Evolutionary conservation across 1,140 invertebrate genomes (phyloP).

Genomic region (Diorhabda sublineata): DNA sequence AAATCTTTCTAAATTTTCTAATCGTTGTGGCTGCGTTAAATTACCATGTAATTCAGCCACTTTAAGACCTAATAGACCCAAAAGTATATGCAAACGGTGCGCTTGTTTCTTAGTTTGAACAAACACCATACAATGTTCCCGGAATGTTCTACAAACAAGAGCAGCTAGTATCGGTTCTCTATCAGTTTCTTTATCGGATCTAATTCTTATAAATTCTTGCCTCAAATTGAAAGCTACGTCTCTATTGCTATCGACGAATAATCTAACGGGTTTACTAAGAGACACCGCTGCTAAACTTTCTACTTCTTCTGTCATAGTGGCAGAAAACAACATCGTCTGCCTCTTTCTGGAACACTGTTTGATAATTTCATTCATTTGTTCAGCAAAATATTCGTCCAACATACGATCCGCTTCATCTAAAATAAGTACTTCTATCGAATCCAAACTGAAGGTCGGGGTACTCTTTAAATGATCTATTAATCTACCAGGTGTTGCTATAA

Average conservation of each 20-base stretch:
- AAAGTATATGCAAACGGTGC: slow-evolving; percentile 83
- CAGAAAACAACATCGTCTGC: slow-evolving; percentile 97
- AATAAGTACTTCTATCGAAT: slow-evolving; percentile 90
- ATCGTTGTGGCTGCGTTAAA: slow-evolving; percentile 84
- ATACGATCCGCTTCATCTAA: slow-evolving; percentile 95
- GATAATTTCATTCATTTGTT: slow-evolving; percentile 97
- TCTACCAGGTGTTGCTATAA: slow-evolving; percentile 96
- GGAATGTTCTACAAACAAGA: slow-evolving; percentile 89
- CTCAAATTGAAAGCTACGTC: slow-evolving; percentile 91
- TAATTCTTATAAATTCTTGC: slow-evolving; percentile 90
- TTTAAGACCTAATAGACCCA: slow-evolving; percentile 68
- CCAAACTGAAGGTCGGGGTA: slow-evolving; percentile 86
- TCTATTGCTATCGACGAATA: slow-evolving; percentile 94
- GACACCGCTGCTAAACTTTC: slow-evolving; percentile 79
- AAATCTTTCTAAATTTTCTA: slow-evolving; percentile 86
- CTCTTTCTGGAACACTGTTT: slow-evolving; percentile 84
- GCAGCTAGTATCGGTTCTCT: slow-evolving; percentile 88
- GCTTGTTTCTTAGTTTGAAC: slow-evolving; percentile 94
- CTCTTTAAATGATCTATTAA: slow-evolving; percentile 97
- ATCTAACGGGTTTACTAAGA: slow-evolving; percentile 83
- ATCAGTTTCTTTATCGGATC: slow-evolving; percentile 77
- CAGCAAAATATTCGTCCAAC: slow-evolving; percentile 97
- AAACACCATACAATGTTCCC: slow-evolving; percentile 90
- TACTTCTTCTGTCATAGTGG: slow-evolving; percentile 97
- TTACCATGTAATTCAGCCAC: slow-evolving; percentile 94